phyloP scores from a whole-genome alignment of 2,113 vertebrate species.

The Patagioenas fasciata region DNA sequence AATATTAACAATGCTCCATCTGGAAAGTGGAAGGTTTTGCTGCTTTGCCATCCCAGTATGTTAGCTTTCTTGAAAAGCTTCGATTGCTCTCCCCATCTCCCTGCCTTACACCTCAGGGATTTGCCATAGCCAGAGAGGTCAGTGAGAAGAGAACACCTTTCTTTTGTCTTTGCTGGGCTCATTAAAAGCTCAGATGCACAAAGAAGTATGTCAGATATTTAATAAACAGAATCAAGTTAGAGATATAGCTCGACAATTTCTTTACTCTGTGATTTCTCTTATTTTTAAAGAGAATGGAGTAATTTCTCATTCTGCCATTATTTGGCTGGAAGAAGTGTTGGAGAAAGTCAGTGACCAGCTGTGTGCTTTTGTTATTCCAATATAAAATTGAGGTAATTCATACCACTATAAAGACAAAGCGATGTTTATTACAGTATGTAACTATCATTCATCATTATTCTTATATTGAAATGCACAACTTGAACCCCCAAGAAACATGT shows the following conservation, averaged over 20 bases:
- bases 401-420: not conserved
- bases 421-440: not conserved
- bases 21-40: conserved; percentile 64
- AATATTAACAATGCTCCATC: conserved; percentile 77
- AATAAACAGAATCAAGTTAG: not conserved
- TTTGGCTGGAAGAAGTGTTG: not conserved
- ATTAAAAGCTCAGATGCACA: not conserved
- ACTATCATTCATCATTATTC: not conserved
- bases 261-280: not conserved
- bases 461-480: not conserved
- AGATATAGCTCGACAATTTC: rapidly evolving
- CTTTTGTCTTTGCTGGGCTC: not conserved
- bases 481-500: not conserved
- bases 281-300: not conserved
- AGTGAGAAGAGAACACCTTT: not conserved
- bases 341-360: not conserved
- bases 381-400: not conserved
- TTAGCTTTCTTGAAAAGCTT: conserved; percentile 16
- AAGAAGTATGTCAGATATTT: not conserved
- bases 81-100: not conserved
- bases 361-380: not conserved
- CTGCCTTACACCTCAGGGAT: not conserved
- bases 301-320: not conserved
- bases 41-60: not conserved
- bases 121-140: not conserved